phyloP scores from a whole-genome alignment of 2,797 vertebrate species.

The Dromococcyx pavoninus region DNA sequence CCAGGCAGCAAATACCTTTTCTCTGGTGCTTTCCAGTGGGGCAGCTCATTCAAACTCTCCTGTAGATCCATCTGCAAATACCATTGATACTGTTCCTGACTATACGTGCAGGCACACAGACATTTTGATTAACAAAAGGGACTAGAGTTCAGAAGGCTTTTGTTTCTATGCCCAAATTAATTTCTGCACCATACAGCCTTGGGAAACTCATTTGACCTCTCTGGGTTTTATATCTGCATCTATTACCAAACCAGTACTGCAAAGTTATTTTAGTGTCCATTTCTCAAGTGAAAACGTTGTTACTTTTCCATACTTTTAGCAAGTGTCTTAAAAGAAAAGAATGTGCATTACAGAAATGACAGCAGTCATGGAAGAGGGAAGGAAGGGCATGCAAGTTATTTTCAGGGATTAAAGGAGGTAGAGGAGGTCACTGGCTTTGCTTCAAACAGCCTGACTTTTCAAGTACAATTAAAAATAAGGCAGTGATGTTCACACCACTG shows the following conservation, averaged over 20 bases:
- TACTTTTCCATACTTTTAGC: neutral
- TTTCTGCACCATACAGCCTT: neutral
- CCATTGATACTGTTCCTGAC: neutral
- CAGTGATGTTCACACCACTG: neutral
- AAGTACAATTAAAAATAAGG: conserved; percentile 33
- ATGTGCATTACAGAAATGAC: neutral
- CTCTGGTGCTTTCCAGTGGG: neutral
- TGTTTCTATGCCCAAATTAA: neutral
- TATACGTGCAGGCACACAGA: neutral
- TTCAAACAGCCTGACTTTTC: conserved; percentile 23
- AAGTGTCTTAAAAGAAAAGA: neutral
- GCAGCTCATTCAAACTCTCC: neutral
- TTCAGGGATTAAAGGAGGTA: conserved; percentile 41
- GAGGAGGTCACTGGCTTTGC: conserved; percentile 30
- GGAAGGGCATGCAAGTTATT: neutral
- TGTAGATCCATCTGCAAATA: neutral
- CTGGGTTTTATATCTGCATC: neutral
- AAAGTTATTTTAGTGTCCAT: neutral
- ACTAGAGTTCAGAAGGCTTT: neutral
- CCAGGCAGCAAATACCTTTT: neutral
- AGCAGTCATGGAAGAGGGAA: conserved; percentile 23
- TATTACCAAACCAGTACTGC: neutral
- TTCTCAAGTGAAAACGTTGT: conserved; percentile 11
- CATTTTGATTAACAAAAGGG: neutral
- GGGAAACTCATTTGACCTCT: neutral